phyloP scores from a whole-genome alignment of 2,888 invertebrate species.

The Eledona agricola region DNA sequence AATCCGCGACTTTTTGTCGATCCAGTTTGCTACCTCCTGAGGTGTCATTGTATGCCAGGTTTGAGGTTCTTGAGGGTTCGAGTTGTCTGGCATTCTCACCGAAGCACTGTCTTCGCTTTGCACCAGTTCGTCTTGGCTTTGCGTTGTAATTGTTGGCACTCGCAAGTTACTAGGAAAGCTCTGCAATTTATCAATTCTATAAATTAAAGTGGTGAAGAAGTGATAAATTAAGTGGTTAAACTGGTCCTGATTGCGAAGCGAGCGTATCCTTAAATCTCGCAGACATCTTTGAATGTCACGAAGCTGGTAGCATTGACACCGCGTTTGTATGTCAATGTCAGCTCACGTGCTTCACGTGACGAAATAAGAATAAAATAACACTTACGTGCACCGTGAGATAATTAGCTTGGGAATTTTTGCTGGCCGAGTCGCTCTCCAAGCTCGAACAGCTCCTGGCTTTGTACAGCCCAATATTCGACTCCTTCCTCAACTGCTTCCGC shows the following conservation, averaged over 20 bases:
- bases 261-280: neutral
- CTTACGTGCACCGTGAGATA: slow-evolving; percentile 79
- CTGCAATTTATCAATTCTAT: slow-evolving; percentile 42
- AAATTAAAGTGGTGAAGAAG: neutral
- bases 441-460: slow-evolving; percentile 79
- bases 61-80: slow-evolving; percentile 57
- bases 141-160: slow-evolving; percentile 75
- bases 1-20: slow-evolving; percentile 80
- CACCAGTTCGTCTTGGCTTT: slow-evolving; percentile 71
- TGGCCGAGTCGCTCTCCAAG: slow-evolving; percentile 62
- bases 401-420: slow-evolving; percentile 71
- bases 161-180: slow-evolving; percentile 68
- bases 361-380: slow-evolving; percentile 63
- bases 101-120: slow-evolving; percentile 48
- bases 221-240: neutral
- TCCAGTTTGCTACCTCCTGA: slow-evolving; percentile 88
- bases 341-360: no score
- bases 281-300: no score
- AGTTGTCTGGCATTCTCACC: slow-evolving; percentile 48
- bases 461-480: slow-evolving; percentile 68
- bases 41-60: slow-evolving; percentile 86
- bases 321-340: no score
- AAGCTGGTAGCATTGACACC: no score
- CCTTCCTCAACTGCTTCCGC: slow-evolving; percentile 75
- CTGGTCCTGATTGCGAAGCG: neutral